phyloP scores from a whole-genome alignment of 2,888 invertebrate genomes.

The Brachyptera putata region DNA sequence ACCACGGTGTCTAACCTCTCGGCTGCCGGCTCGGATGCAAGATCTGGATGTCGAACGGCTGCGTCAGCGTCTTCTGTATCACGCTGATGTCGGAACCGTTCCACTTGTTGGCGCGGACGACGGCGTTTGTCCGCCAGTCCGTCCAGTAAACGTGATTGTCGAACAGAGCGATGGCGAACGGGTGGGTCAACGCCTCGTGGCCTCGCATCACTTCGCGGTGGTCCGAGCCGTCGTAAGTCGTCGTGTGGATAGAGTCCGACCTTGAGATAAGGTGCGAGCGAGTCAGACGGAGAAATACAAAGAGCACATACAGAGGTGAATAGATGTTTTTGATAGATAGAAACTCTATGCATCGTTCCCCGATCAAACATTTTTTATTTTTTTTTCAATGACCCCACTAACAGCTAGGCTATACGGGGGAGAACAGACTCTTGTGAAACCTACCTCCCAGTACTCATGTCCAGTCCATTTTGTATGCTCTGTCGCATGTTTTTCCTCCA shows the following conservation, averaged over 20 bases:
- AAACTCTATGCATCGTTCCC: too few species aligned
- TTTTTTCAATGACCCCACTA: too few species aligned
- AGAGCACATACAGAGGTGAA: too few species aligned
- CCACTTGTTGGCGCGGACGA: conserved; percentile 85
- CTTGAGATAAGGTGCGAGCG: conserved; percentile 45
- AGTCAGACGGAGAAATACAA: too few species aligned
- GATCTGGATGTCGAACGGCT: conserved; percentile 88
- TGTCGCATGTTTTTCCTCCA: too few species aligned
- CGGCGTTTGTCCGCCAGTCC: conserved; percentile 86
- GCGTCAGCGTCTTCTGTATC: conserved; percentile 76
- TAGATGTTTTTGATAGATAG: too few species aligned
- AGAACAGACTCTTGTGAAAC: too few species aligned
- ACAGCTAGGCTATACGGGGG: too few species aligned
- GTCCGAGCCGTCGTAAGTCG: conserved; percentile 73
- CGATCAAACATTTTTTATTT: too few species aligned
- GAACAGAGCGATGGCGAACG: conserved; percentile 83
- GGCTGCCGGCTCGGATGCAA: conserved; percentile 74
- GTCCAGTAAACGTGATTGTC: conserved; percentile 90
- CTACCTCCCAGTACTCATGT: too few species aligned
- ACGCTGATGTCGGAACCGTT: conserved; percentile 70
- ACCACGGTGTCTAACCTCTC: conserved; percentile 41
- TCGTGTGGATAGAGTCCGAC: conserved; percentile 82
- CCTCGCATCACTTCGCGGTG: conserved; percentile 65
- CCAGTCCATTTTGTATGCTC: too few species aligned
- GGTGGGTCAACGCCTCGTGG: conserved; percentile 75